Evolutionary conservation across 2,888 invertebrate species (phyloP), one percentile per base, ranked within the genome.

Genomic region (Cantharis nigra): DNA sequence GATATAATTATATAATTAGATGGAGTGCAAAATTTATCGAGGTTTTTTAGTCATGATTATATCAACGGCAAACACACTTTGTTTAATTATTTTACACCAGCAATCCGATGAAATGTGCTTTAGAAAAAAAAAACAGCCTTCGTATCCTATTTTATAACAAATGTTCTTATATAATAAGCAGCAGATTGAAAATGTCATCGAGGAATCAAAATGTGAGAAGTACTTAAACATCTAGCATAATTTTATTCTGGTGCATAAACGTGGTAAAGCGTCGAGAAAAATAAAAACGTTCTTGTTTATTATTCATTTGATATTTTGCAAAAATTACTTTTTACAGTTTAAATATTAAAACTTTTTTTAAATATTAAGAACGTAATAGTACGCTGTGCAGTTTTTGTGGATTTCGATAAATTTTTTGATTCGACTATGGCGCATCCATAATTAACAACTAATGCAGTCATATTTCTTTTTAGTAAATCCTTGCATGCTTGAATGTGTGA

Each of bases 61-160:
- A 76, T 76, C 71, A 76, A 62, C 69, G 71, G 67, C 70, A 65
- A 62, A 49, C 49, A 49, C 49, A 72, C 67, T 71, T 76, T 76
- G 75, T 76, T 76, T 76, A 64, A 71, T 72, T 72, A 76, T 71
- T 30, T 75, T 72, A 69, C 49, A 72, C 67, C 65, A 62, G 70
- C 70, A 70, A 63, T 73, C 63, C 28, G 70, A 26, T 73, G 72
- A 76, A 73, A 70, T 69, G 70, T 64, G 72, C 62, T 69, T 75
- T 75, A 71, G 49, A 30, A 71, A 71, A 65, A 30, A 71, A 71
- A 65, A 71, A 71, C 70, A 14, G 70, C 64, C 16, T 70, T 30
- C 70, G 30, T 70, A 49, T 20, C 20, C 62, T 28, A 23, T 23
- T 23, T 23, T 69, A 14, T 20, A 28, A 20, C 28, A 28, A 28